These are phyloP conservation scores for Dioctria linearis DNA, from an alignment of 2,888 invertebrate species.

Conservation along the genomic window DNA sequence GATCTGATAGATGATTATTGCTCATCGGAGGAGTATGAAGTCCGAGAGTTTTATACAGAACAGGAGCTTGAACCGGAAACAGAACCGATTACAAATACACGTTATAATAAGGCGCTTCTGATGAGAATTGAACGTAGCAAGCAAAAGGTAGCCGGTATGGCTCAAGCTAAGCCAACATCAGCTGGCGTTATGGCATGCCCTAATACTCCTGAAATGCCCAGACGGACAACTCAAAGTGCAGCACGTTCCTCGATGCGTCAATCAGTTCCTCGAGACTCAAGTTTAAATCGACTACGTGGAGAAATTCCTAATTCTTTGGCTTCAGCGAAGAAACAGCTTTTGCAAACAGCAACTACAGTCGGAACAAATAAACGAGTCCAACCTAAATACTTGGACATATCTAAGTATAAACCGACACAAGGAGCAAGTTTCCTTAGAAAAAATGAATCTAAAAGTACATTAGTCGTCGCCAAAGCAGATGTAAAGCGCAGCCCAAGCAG, in stretches of 20 bases:
- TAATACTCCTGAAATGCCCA: constrained; percentile 74
- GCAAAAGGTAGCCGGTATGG: constrained; percentile 65
- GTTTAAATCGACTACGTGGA: constrained; percentile 68
- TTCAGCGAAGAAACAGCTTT: constrained; percentile 69
- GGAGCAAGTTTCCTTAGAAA: constrained; percentile 72
- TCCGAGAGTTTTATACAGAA: constrained; percentile 63
- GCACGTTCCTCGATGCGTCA: constrained; percentile 64
- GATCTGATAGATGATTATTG: constrained; percentile 59
- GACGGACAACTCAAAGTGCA: constrained; percentile 67
- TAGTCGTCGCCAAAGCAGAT: constrained; percentile 66
- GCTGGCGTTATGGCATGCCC: constrained; percentile 71
- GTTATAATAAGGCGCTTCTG: constrained; percentile 82
- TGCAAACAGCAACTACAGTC: constrained; percentile 66
- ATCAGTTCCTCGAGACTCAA: constrained; percentile 70
- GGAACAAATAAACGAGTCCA: constrained; percentile 63
- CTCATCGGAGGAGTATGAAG: constrained; percentile 64
- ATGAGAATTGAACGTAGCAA: constrained; percentile 73
- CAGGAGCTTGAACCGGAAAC: constrained; percentile 59
- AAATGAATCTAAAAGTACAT: constrained; percentile 73
- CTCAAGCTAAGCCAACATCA: constrained; percentile 57
- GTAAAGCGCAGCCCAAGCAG: constrained; percentile 70
- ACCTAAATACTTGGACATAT: constrained; percentile 76
- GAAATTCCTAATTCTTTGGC: constrained; percentile 70
- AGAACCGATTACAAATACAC: constrained; percentile 73
- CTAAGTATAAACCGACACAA: constrained; percentile 75